Percentiles rank a stretch among this genome's conserved stretches.
Evolutionary conservation across 2,113 vertebrate species (phyloP).

Genomic region (Petaurus breviceps): DNA sequence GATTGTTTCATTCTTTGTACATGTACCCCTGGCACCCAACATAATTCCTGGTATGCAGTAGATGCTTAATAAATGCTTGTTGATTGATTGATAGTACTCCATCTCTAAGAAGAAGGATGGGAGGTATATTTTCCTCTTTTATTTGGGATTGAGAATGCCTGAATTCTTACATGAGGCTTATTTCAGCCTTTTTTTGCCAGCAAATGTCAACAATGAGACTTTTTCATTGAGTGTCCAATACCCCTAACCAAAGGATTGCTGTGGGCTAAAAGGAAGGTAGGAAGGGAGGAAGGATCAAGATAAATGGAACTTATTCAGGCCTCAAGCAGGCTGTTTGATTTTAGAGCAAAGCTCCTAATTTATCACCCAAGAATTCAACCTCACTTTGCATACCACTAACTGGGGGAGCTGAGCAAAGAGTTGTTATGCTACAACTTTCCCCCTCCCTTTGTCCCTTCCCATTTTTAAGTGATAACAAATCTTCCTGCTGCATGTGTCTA

Average conservation of each 20-base stretch:
- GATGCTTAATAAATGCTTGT: background rate
- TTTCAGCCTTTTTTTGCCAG: background rate
- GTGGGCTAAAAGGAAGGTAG: background rate
- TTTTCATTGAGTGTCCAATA: background rate
- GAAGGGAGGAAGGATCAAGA: background rate
- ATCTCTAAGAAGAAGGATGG: background rate
- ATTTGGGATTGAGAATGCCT: background rate
- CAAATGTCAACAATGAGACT: background rate
- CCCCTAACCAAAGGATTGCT: background rate
- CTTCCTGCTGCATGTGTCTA: background rate
- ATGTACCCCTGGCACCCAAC: background rate
- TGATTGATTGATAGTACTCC: background rate
- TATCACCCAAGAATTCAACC: background rate
- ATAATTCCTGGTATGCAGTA: background rate
- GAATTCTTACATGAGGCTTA: background rate
- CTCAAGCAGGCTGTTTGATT: background rate
- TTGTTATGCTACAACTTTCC: fast-evolving
- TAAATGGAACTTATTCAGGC: background rate
- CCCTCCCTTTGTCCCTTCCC: background rate
- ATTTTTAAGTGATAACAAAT: background rate
- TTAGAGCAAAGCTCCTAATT: background rate
- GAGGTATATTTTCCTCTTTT: background rate
- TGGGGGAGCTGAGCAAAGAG: too few relatives aligned
- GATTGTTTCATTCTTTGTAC: background rate
- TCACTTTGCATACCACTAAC: background rate